Conservation (phyloP, 2,888 invertebrate species). For the Carabus problematicus region DNA sequence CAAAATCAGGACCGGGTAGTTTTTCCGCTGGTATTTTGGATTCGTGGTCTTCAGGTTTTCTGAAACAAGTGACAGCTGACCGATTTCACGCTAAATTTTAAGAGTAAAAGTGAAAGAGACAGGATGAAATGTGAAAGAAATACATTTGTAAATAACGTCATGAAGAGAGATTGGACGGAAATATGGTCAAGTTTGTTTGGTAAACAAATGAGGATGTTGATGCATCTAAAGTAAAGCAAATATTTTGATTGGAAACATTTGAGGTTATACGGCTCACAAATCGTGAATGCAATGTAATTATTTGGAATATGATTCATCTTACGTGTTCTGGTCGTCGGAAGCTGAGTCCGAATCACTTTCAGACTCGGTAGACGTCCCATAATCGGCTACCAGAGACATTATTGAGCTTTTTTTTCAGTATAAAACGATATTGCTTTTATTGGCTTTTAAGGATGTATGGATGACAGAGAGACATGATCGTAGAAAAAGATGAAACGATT, state of each 20-base stretch:
- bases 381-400: slow-evolving; percentile 71
- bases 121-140: too few species aligned
- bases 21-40: slow-evolving; percentile 55
- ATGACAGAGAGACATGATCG: too few species aligned
- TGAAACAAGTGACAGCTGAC: slow-evolving; percentile 57
- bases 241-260: neutral
- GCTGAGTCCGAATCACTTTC: slow-evolving; percentile 59
- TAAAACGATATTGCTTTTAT: too few species aligned
- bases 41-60: slow-evolving; percentile 49
- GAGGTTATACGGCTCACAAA: neutral
- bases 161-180: too few species aligned
- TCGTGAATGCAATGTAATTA: slow-evolving; percentile 43
- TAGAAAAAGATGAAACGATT: too few species aligned
- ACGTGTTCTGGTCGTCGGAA: slow-evolving; percentile 57
- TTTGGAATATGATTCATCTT: slow-evolving; percentile 51
- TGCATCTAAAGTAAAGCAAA: neutral
- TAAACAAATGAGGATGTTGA: neutral
- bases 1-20: slow-evolving; percentile 71
- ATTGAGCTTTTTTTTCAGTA: slow-evolving; percentile 6
- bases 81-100: slow-evolving; percentile 53
- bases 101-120: slow-evolving; percentile 10
- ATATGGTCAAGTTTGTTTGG: too few species aligned
- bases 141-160: too few species aligned
- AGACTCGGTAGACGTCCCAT: slow-evolving; percentile 65
- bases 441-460: too few species aligned